Evolutionary conservation across 2,113 vertebrate genomes (phyloP).

Genomic region (Gymnocephalus cernua): DNA sequence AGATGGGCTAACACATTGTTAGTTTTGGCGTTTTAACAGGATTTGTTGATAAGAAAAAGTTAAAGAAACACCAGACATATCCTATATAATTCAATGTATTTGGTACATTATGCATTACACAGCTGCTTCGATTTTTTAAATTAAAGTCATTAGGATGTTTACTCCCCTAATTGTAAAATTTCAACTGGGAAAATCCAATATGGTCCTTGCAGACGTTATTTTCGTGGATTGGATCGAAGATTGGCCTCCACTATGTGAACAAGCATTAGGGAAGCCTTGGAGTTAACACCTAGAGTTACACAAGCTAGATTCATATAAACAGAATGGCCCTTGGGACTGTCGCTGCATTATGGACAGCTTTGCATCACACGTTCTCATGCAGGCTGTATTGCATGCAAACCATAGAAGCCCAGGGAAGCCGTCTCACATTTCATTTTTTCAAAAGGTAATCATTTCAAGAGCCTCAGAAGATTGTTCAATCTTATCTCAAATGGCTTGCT

Average conservation of each 20-base stretch:
- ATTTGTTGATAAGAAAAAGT: slow-evolving; percentile 9
- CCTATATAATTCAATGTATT: neutral
- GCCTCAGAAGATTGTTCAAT: neutral
- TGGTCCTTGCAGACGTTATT: neutral
- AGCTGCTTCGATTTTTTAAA: neutral
- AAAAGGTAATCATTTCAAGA: slow-evolving; percentile 10
- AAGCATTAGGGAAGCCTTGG: slow-evolving; percentile 35
- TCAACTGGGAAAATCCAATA: neutral
- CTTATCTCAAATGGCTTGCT: neutral
- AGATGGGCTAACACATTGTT: neutral
- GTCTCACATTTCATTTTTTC: slow-evolving; percentile 41
- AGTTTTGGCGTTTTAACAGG: slow-evolving; percentile 7
- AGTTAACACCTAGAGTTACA: slow-evolving; percentile 39
- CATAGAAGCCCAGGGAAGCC: neutral
- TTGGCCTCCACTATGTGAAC: slow-evolving; percentile 31
- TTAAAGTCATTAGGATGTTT: slow-evolving; percentile 5
- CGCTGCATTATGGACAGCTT: slow-evolving; percentile 46
- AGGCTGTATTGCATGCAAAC: slow-evolving; percentile 31
- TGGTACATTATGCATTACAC: neutral
- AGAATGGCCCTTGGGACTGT: slow-evolving; percentile 18
- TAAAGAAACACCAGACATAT: neutral
- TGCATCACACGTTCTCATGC: slow-evolving; percentile 37
- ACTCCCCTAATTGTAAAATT: neutral
- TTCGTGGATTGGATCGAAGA: too few species aligned
- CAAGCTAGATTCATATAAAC: slow-evolving; percentile 45